A percentile compares a stretch with the other conserved stretches of the same genome.
Evolutionary conservation across 2,888 invertebrate genomes (phyloP).

Genomic region (Torymus tubicola): DNA sequence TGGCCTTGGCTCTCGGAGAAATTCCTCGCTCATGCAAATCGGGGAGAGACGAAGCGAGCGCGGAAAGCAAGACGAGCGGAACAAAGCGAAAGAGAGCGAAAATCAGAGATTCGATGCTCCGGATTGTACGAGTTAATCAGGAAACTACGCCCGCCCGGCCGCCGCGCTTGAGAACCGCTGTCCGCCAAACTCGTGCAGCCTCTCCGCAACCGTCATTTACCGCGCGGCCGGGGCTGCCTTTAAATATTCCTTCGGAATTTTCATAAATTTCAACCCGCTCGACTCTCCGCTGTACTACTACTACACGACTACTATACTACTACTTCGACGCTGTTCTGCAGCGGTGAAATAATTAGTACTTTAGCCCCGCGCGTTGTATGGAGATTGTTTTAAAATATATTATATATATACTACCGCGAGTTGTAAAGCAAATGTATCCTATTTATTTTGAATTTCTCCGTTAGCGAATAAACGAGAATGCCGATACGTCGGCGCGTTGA

Average conservation of each 20-base stretch:
- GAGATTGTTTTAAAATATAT: too few relatives aligned
- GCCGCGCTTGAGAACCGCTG: slow-evolving; percentile 65
- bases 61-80: background rate
- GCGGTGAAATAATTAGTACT: too few relatives aligned
- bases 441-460: too few relatives aligned
- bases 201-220: slow-evolving; percentile 59
- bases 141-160: slow-evolving; percentile 58
- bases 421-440: too few relatives aligned
- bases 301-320: too few relatives aligned
- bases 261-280: slow-evolving; percentile 44
- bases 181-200: slow-evolving; percentile 60
- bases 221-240: slow-evolving; percentile 52
- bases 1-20: slow-evolving; percentile 62
- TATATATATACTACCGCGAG: too few relatives aligned
- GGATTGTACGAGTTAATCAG: slow-evolving; percentile 70
- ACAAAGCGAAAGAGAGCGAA: slow-evolving; percentile 55
- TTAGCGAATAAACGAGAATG: background rate
- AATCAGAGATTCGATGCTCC: slow-evolving; percentile 68
- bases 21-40: slow-evolving; percentile 70
- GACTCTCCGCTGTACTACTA: background rate
- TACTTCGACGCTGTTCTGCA: too few relatives aligned
- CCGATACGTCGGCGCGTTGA: background rate
- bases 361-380: too few relatives aligned
- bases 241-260: slow-evolving; percentile 54
- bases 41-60: slow-evolving; percentile 6